Percentiles rank a stretch among this genome's conserved stretches.
These are phyloP conservation scores for Laticauda colubrina DNA, from an alignment of 2,113 vertebrate genomes.

Conservation along the genomic window DNA sequence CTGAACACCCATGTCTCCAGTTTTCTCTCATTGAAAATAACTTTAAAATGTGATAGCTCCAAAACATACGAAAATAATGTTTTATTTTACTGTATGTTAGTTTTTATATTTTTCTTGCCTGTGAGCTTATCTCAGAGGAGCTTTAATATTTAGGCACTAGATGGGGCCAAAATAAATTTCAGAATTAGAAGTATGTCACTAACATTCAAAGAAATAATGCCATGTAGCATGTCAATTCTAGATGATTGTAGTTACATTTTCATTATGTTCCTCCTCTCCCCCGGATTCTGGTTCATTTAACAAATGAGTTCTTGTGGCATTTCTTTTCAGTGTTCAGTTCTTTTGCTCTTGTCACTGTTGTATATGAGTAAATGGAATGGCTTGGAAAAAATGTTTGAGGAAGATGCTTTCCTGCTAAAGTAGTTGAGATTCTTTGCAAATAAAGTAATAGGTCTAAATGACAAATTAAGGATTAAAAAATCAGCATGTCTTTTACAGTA, in stretches of 20 bases:
- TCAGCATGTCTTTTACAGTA: slow-evolving; percentile 66
- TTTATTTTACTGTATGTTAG: neutral
- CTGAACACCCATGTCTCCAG: neutral
- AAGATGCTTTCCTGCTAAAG: slow-evolving; percentile 62
- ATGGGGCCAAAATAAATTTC: neutral
- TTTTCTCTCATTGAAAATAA: neutral
- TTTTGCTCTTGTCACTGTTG: slow-evolving; percentile 50
- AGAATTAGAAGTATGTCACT: neutral
- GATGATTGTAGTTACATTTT: too few relatives aligned
- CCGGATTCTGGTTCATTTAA: neutral
- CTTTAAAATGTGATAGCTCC: neutral
- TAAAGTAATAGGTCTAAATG: slow-evolving; percentile 71
- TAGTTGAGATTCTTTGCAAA: slow-evolving; percentile 70
- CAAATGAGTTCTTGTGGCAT: neutral
- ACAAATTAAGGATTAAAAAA: slow-evolving; percentile 75
- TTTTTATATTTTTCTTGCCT: neutral
- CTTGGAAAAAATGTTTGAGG: slow-evolving; percentile 69
- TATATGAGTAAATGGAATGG: slow-evolving; percentile 65
- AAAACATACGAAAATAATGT: neutral
- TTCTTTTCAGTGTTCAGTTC: neutral
- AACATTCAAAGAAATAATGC: neutral
- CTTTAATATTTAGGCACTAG: neutral
- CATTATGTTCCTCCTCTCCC: too few relatives aligned
- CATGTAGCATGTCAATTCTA: neutral
- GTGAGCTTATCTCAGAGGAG: neutral